Conservation (phyloP, 2,113 vertebrate genomes). For the Corydoras sp. region DNA sequence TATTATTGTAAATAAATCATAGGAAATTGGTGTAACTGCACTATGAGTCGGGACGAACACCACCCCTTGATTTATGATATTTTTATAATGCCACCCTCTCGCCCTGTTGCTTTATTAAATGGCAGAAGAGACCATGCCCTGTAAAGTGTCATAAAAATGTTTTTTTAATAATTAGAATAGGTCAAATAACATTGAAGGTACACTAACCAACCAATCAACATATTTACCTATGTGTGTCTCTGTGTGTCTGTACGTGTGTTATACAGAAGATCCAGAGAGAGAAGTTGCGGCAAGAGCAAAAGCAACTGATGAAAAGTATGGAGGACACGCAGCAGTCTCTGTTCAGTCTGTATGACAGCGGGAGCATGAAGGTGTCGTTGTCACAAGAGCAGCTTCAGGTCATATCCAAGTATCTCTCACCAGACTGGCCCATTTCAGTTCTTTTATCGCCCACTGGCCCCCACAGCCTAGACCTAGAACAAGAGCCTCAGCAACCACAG, state of each 20-base stretch:
- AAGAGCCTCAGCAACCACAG: constrained; percentile 28
- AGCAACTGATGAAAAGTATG: constrained; percentile 78
- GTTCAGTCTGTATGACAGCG: constrained; percentile 77
- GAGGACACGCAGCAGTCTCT: constrained; percentile 82
- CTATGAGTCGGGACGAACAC: too few species aligned
- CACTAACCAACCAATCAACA: too few species aligned
- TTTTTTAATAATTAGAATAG: too few species aligned
- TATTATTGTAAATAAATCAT: too few species aligned
- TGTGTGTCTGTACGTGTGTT: constrained; percentile 4
- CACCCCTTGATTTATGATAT: too few species aligned
- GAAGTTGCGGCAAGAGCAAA: constrained; percentile 78
- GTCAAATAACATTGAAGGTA: too few species aligned
- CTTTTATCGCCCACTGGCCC: constrained; percentile 61
- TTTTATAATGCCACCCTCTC: too few species aligned
- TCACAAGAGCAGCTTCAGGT: constrained; percentile 80
- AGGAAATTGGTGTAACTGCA: too few species aligned
- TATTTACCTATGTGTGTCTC: too few species aligned
- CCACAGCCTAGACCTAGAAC: constrained; percentile 49
- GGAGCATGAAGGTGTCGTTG: constrained; percentile 73
- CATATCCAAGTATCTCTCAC: constrained; percentile 77
- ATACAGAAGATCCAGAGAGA: constrained; percentile 82
- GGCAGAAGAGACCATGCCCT: too few species aligned
- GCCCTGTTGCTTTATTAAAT: too few species aligned
- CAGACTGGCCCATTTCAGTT: constrained; percentile 69
- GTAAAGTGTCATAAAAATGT: too few species aligned